Evolutionary conservation across 2,888 invertebrate species (phyloP).

Genomic region (Rhagonycha fulva): DNA sequence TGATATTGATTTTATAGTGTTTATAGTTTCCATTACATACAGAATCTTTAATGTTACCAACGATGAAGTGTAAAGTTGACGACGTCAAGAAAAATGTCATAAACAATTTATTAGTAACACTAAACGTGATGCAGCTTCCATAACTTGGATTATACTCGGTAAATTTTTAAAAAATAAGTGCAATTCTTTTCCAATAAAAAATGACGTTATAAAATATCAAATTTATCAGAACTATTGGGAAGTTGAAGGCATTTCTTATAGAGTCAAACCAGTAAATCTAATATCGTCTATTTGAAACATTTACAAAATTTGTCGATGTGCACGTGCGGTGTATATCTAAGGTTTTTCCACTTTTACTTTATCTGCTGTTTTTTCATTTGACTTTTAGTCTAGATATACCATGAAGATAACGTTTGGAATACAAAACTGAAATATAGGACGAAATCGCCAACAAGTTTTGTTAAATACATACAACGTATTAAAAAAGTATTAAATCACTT

Average conservation of each 20-base stretch:
- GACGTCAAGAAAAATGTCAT: not conserved
- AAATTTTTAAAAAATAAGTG: not conserved
- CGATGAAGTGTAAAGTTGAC: not conserved
- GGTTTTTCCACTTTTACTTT: not conserved
- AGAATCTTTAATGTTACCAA: not conserved
- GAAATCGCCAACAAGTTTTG: not conserved
- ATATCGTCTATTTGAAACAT: slow-evolving; percentile 20
- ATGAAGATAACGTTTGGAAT: not conserved
- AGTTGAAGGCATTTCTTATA: slow-evolving; percentile 8
- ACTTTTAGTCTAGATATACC: not conserved
- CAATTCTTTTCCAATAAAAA: not conserved
- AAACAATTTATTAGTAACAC: not conserved
- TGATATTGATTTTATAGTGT: not conserved
- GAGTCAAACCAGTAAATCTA: slow-evolving; percentile 17
- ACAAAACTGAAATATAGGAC: not conserved
- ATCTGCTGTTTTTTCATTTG: not conserved
- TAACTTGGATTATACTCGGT: not conserved
- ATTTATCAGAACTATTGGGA: not conserved
- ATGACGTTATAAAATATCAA: not conserved
- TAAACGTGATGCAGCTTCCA: not conserved
- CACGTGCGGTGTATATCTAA: not conserved
- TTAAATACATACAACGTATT: not conserved
- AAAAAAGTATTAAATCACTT: not conserved
- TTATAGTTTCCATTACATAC: not conserved
- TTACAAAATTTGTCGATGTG: slow-evolving; percentile 15